Conservation (phyloP, 2,797 vertebrate species). For the Chelidonichthys spinosus region DNA sequence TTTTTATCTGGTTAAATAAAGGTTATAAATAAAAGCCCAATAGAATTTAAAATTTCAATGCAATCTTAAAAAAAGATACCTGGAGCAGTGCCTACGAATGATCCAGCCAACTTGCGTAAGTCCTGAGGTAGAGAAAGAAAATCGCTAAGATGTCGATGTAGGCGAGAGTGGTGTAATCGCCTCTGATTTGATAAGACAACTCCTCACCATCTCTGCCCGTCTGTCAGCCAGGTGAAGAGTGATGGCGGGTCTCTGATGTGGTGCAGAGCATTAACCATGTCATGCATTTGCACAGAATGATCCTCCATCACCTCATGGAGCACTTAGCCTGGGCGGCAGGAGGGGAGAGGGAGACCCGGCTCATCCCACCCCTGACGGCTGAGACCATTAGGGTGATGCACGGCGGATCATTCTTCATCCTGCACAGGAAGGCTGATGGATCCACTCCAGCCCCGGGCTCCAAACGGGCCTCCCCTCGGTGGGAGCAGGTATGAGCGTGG, state of each 20-base stretch:
- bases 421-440: slow-evolving; percentile 65
- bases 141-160: slow-evolving; percentile 8
- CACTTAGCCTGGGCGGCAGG: slow-evolving; percentile 67
- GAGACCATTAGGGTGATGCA: slow-evolving; percentile 78
- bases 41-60: slow-evolving; percentile 1
- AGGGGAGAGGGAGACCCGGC: slow-evolving; percentile 55
- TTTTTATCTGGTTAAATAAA: too few relatives aligned
- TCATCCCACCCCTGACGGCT: slow-evolving; percentile 67
- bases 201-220: slow-evolving; percentile 52
- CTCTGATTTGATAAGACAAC: slow-evolving; percentile 57
- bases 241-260: slow-evolving; percentile 66
- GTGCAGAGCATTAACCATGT: slow-evolving; percentile 73
- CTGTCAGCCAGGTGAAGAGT: slow-evolving; percentile 67
- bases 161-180: slow-evolving; percentile 30
- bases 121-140: neutral
- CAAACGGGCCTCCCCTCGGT: slow-evolving; percentile 50
- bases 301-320: slow-evolving; percentile 73
- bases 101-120: slow-evolving; percentile 1
- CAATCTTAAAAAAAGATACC: neutral
- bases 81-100: neutral
- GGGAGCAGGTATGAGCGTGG: slow-evolving; percentile 16
- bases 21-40: too few relatives aligned
- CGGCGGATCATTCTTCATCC: slow-evolving; percentile 75
- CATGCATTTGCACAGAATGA: slow-evolving; percentile 69
- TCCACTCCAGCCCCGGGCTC: slow-evolving; percentile 63